phyloP scores from a whole-genome alignment of 2,113 vertebrate species.

The Entelurus aequoreus region DNA sequence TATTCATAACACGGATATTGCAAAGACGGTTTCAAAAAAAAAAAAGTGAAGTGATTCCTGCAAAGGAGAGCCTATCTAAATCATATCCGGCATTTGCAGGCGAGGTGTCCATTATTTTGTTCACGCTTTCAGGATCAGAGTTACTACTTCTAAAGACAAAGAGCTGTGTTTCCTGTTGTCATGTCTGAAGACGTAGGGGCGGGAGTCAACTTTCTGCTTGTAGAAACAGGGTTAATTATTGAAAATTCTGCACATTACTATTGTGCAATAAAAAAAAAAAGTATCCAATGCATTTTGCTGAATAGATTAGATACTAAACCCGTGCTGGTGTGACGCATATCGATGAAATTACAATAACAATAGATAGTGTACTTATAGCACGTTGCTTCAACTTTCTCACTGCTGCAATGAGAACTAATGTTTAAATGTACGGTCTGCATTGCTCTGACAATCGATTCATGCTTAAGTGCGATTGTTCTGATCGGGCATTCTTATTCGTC shows the following conservation, averaged over 20 bases:
- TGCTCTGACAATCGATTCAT: background rate
- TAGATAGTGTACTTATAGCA: too few relatives aligned
- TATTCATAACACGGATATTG: too few relatives aligned
- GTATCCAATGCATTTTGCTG: background rate
- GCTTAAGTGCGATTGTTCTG: background rate
- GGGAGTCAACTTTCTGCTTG: slow-evolving; percentile 6
- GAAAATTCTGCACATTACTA: background rate
- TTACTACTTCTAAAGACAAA: slow-evolving; percentile 51
- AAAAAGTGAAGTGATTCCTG: slow-evolving; percentile 16
- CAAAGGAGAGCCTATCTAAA: slow-evolving; percentile 18
- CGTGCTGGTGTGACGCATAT: background rate
- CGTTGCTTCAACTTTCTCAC: background rate
- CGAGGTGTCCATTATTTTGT: slow-evolving; percentile 35
- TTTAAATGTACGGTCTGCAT: background rate
- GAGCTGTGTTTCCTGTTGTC: slow-evolving; percentile 50
- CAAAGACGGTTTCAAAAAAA: background rate
- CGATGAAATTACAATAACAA: background rate
- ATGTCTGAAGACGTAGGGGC: slow-evolving; percentile 24
- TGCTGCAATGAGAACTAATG: too few relatives aligned
- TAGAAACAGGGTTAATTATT: slow-evolving; percentile 6
- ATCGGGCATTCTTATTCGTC: background rate
- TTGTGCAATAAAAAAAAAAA: slow-evolving; percentile 1
- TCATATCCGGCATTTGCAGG: slow-evolving; percentile 28
- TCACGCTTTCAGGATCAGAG: slow-evolving; percentile 47
- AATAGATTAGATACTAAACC: background rate